Conservation (phyloP, 2,113 vertebrate species). For the Oreamnos americanus region DNA sequence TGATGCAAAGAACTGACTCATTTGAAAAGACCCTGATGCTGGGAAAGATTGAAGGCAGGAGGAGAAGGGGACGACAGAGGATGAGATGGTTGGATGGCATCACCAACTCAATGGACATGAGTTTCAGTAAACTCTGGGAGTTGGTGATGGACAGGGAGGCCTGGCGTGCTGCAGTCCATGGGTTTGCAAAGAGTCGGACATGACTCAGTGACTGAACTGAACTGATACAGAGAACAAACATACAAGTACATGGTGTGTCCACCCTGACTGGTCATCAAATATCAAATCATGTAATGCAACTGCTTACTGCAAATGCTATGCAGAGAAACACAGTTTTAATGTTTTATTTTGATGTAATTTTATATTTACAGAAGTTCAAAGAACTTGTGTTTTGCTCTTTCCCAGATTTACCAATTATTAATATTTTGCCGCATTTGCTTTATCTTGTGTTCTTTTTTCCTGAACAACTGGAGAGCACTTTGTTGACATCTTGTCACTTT, state of each 20-base stretch:
- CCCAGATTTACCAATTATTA: not conserved
- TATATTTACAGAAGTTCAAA: not conserved
- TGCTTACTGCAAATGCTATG: not conserved
- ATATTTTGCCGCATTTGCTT: not conserved
- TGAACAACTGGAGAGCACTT: not conserved
- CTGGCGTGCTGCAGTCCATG: not conserved
- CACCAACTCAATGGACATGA: not conserved
- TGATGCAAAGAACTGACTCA: not conserved
- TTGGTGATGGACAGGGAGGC: not conserved
- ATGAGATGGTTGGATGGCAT: not conserved
- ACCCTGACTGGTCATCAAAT: not conserved
- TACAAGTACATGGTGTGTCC: rapidly evolving
- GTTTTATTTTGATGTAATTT: not conserved
- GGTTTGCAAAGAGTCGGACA: not conserved
- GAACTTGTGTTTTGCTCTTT: not conserved
- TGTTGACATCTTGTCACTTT: not conserved
- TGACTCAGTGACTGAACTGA: not conserved
- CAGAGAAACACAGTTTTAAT: not conserved
- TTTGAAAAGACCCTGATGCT: not conserved
- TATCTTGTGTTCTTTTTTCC: not conserved
- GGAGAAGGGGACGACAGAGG: not conserved
- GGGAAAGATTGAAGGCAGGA: not conserved
- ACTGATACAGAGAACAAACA: not conserved
- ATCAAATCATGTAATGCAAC: not conserved
- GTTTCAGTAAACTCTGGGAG: not conserved